Conservation (phyloP, 2,113 vertebrate genomes). For the Pedetes capensis region DNA sequence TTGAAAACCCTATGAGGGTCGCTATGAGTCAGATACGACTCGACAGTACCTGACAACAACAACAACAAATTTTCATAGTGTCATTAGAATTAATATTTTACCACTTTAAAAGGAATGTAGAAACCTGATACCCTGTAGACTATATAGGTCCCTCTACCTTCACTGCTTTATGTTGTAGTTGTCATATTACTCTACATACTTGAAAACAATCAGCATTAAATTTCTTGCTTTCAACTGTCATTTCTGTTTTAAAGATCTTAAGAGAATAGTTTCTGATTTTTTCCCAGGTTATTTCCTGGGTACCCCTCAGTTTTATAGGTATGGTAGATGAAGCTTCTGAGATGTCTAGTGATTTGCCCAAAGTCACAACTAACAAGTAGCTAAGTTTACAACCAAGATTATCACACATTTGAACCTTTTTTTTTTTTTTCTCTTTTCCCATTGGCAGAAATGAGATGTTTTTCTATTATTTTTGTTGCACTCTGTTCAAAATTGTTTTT, state of each 20-base stretch:
- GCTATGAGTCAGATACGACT: too few species aligned
- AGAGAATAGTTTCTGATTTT: not conserved
- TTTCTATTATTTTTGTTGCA: slow-evolving; percentile 1
- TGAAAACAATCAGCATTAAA: not conserved
- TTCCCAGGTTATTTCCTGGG: not conserved
- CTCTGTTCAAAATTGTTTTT: not conserved
- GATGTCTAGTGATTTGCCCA: not conserved
- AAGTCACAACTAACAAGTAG: not conserved
- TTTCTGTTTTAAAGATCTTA: slow-evolving; percentile 21
- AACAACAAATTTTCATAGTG: not conserved
- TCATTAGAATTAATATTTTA: slow-evolving; percentile 41
- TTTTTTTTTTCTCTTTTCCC: not conserved
- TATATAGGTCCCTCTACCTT: not conserved
- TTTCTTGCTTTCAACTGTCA: not conserved
- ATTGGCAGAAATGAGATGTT: not conserved
- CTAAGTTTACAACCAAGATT: not conserved
- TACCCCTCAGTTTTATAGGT: not conserved
- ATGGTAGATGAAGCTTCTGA: not conserved
- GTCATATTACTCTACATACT: not conserved
- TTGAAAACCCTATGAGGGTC: too few species aligned
- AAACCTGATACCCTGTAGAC: not conserved
- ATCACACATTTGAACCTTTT: not conserved
- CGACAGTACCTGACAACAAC: too few species aligned
- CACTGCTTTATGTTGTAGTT: not conserved
- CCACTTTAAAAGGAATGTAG: not conserved